Percentiles rank a stretch among this genome's conserved stretches.
Evolutionary conservation across 1,140 invertebrate genomes (phyloP).

Genomic region (Aplysia californica): DNA sequence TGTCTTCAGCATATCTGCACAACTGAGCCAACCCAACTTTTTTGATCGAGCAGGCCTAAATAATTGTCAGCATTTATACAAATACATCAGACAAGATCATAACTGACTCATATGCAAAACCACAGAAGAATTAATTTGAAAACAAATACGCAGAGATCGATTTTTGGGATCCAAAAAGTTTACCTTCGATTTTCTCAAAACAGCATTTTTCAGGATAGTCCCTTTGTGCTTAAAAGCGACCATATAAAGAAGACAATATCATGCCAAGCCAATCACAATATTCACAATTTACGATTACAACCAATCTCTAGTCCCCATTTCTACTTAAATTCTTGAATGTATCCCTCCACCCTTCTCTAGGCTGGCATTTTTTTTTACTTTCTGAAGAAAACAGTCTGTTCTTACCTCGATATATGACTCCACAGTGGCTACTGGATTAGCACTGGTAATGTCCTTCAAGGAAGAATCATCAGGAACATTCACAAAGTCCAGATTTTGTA

Average conservation of each 20-base stretch:
- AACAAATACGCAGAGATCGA: not conserved
- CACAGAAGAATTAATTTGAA: too few species aligned
- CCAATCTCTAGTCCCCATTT: not conserved
- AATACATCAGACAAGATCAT: too few species aligned
- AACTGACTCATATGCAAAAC: too few species aligned
- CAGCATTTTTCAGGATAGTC: too few species aligned
- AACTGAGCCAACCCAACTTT: too few species aligned
- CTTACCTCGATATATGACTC: constrained; percentile 6
- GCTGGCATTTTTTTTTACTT: not conserved
- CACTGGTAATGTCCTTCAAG: not conserved
- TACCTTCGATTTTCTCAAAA: too few species aligned
- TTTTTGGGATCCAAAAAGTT: too few species aligned
- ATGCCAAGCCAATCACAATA: not conserved
- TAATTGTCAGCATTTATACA: not conserved
- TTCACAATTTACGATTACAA: not conserved
- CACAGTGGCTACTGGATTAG: not conserved
- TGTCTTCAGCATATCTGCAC: too few species aligned
- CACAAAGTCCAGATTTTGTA: constrained; percentile 10
- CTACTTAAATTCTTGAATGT: not conserved
- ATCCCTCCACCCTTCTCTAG: not conserved
- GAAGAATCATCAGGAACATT: not conserved
- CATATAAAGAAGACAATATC: too few species aligned
- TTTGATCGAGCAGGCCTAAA: too few species aligned
- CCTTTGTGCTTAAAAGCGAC: too few species aligned
- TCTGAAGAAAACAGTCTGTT: not conserved